Base-by-base conservation (phyloP, 2,113 vertebrate genomes). In the Uropsilus gracilis region DNA sequence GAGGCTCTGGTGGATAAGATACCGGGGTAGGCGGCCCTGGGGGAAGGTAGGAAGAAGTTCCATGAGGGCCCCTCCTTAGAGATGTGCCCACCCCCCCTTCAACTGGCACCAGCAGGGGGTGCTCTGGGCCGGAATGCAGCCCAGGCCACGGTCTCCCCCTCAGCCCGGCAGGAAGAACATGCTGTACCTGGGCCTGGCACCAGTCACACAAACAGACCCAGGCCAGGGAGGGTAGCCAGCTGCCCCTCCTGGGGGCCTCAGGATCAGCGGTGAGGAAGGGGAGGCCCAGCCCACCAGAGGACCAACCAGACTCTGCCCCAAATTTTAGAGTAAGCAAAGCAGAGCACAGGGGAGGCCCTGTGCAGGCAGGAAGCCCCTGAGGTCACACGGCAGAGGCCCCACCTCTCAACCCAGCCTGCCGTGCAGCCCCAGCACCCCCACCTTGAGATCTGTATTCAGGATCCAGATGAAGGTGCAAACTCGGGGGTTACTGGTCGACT, bases 401-500 rank as follows among this genome's bases (percentile, higher is more conserved):
- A 34, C 16, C 24, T 39, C 26, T 24, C 64, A 30, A 8, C 20
- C 0, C 0, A 17, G 39, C 81, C 76, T 2, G 46, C n/a, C 44
- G 32, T 3, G 13, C 2, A n/a, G 80, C 53, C 44, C 26, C 5
- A 6, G 57, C 32, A n/a, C 8, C 66, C 85, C 44, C 97, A 99
- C 99, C 99, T 99, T 99, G 48, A 99, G 98, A 96, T 99, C 99
- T 2, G 99, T 99, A 97, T 99, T 99, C 87, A 99, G 99, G 72
- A 99, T 98, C 99, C 99, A 99, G 97, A 99, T 97, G 96, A 99
- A 99, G 44, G 99, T 99, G 98, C 99, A 99, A 86, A 99, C 97
- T 8, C 98, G 98, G 20, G 99, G 98, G 96, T 99, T 99, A 66
- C 97, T 98, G 97, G 98, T 98, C 53, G 98, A 99, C 37, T 99